A percentile compares a stretch with the other conserved stretches of the same genome.
These are phyloP conservation scores for Patiria miniata DNA, from an alignment of 35 echinoderm and acorn worm species.

Conservation along the genomic window DNA sequence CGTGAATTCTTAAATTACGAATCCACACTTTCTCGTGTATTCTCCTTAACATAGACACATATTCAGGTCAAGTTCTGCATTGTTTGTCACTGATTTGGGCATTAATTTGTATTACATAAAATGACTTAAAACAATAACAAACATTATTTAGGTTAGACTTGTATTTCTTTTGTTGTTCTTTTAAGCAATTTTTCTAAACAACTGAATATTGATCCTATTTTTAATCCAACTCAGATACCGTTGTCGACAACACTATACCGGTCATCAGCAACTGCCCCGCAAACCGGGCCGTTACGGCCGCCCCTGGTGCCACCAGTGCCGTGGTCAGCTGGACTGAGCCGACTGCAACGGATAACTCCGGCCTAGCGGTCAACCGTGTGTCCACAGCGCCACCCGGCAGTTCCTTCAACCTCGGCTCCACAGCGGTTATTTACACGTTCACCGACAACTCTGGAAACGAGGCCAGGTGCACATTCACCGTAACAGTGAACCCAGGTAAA, in stretches of 20 bases:
- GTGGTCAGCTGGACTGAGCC: slow-evolving; percentile 54
- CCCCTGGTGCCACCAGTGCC: background rate
- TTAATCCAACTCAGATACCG: too few relatives aligned
- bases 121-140: too few relatives aligned
- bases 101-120: too few relatives aligned
- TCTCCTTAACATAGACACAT: too few relatives aligned
- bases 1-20: too few relatives aligned
- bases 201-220: too few relatives aligned
- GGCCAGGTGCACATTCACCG: slow-evolving; percentile 25
- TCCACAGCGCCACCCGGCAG: slow-evolving; percentile 12
- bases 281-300: background rate
- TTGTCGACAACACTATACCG: slow-evolving; percentile 50
- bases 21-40: too few relatives aligned
- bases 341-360: slow-evolving; percentile 62
- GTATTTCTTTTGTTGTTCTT: too few relatives aligned
- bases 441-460: slow-evolving; percentile 43
- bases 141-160: too few relatives aligned
- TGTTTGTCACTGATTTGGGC: too few relatives aligned
- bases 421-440: slow-evolving; percentile 40
- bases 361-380: background rate
- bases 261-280: slow-evolving; percentile 54
- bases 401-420: slow-evolving; percentile 20
- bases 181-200: too few relatives aligned
- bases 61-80: too few relatives aligned
- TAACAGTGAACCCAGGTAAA: slow-evolving; percentile 14